Evolutionary conservation across 2,888 invertebrate genomes (phyloP).

Genomic region (Sarcophaga caerulescens): DNA sequence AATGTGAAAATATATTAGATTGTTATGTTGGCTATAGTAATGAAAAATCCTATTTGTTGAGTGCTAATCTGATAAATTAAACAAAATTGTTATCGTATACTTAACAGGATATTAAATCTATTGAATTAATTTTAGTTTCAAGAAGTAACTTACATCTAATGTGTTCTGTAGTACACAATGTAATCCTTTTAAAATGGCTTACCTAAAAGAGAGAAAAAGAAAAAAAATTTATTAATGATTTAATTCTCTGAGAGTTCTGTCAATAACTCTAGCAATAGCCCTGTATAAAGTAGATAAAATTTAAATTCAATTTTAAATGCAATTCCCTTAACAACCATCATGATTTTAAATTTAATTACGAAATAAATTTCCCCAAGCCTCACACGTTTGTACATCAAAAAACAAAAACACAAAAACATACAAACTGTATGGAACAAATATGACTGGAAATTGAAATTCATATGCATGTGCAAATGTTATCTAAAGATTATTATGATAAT

Average conservation of each 20-base stretch:
- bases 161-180: background rate
- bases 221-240: background rate
- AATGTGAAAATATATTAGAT: too few relatives aligned
- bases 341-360: conserved; percentile 52
- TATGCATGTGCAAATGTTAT: background rate
- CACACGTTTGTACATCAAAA: background rate
- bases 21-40: too few relatives aligned
- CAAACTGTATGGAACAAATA: background rate
- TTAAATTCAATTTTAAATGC: conserved; percentile 23
- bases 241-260: conserved; percentile 6
- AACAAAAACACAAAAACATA: too few relatives aligned
- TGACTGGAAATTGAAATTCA: background rate
- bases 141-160: background rate
- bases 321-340: conserved; percentile 56
- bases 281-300: conserved; percentile 5
- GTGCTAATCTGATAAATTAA: too few relatives aligned
- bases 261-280: background rate
- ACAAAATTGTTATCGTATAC: too few relatives aligned
- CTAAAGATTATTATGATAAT: background rate
- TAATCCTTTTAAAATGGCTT: background rate
- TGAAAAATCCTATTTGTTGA: too few relatives aligned
- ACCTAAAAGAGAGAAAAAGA: conserved; percentile 15
- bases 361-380: conserved; percentile 47
- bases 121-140: background rate
- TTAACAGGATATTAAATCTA: background rate